Evolutionary conservation across 2,113 vertebrate genomes (phyloP), one percentile per base, ranked within the genome.

Genomic region (Lepus timidus): DNA sequence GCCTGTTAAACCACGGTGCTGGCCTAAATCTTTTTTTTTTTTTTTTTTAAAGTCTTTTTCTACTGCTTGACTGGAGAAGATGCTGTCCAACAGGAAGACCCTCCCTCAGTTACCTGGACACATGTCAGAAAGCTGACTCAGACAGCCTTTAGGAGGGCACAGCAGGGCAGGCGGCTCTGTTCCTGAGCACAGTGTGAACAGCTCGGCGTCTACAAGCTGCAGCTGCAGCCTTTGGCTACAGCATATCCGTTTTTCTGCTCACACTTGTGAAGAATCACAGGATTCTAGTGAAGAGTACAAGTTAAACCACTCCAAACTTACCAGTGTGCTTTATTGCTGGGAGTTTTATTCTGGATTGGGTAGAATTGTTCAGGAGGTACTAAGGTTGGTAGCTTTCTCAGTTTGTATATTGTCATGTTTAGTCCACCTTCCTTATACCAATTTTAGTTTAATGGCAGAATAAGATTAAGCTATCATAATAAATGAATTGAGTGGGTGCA

Each of bases 401-500:
- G 33, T 94, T 96, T 55, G 79, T 68, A 87, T 96, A 91, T 93
- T 90, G 74, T 62, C 67, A 33, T 88, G 58, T 95, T 96, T 90
- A 88, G 83, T 78, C 52, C 64, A 71, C 85, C 80, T 92, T 94
- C 29, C 39, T n/a, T 55, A 68, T 83, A 89, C 70, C 82, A 83
- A 1, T 90, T 93, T 96, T 93, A 96, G 75, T 93, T 95, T 74
- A 90, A 90, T 94, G 90, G 87, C 90, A 94, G 83, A 96, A 93
- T 96, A 96, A 94, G 80, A 89, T 68, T 70, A 51, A 85, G 33
- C 51, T 95, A 1, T 95, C 85, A 93, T 96, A 96, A 90, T 91
- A 96, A 79, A 95, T 95, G 52, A 95, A 76, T 96, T 94, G 96
- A 95, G 84, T 96, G 92, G 84, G 62, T 94, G 73, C 87, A 92